Percentiles rank a stretch among this genome's conserved stretches.
Conservation (phyloP, 2,888 invertebrate genomes). For the Nephrotoma flavescens region DNA sequence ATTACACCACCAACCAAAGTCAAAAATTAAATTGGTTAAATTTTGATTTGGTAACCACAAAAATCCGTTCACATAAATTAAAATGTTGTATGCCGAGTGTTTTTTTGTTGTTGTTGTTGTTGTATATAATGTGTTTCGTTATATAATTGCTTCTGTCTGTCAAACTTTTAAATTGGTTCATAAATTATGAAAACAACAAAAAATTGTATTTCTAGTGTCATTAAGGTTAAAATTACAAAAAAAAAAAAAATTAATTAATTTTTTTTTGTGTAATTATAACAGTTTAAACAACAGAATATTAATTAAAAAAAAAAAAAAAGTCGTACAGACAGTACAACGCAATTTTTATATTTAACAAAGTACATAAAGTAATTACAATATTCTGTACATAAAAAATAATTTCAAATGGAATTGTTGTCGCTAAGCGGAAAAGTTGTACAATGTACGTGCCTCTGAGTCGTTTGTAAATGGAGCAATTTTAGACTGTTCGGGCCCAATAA, state of each 20-base stretch:
- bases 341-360: not conserved
- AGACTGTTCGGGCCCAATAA: not conserved
- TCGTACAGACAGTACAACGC: not conserved
- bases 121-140: not conserved
- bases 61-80: not conserved
- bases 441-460: not conserved
- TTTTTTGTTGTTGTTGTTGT: not conserved
- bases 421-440: not conserved
- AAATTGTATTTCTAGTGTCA: not conserved
- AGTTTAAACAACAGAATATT: not conserved
- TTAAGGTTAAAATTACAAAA: not conserved
- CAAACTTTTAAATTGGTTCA: not conserved
- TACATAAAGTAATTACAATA: not conserved
- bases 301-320: not conserved
- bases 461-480: too few species aligned
- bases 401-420: not conserved
- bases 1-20: not conserved
- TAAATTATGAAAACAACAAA: not conserved
- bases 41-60: not conserved
- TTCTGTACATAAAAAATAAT: not conserved
- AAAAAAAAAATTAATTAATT: not conserved
- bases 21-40: not conserved
- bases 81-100: not conserved
- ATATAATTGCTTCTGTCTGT: not conserved
- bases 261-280: not conserved